Base-by-base conservation (phyloP, 2,113 vertebrate genomes). In the Noturus placidus region DNA sequence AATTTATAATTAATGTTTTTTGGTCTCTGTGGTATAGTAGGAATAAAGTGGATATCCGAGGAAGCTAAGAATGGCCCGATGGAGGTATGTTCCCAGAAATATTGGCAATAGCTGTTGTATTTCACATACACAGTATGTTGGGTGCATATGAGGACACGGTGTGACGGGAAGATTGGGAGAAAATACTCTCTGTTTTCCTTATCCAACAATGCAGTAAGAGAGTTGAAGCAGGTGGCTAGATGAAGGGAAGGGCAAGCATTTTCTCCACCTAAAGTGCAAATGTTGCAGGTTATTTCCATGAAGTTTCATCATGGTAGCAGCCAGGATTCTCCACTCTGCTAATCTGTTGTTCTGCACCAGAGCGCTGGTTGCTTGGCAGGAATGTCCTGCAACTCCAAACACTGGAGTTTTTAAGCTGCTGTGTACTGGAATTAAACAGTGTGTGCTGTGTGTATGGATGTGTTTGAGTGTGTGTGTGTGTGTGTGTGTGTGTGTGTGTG, bases 261-360 rank as follows among this genome's bases (percentile, higher is more conserved):
- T 87, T 83, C 87, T 83, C 63, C 72, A 87, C 83, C 90, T 82
- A 88, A 87, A 84, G 72, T 91, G 83, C 85, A 83, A 82, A 91
- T 88, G 87, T 93, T 93, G 91, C 92, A 86, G 86, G 84, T 85
- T 86, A 90, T 93, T 93, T 92, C 90, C 14, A 90, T 76, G 85
- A 91, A 89, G 90, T 94, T 93, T 93, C 93, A 93, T 94, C 94
- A 94, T 93, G 81, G 88, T 89, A 30, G 82, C 61, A 35, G 87
- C 81, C 61, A 87, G 89, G 85, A 89, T 82, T 89, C 84, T 67
- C 85, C 46, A 67, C 70, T 85, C 52, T 84, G 86, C 63, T 57
- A 89, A 89, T 90, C 85, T 91, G 84, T 50, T 76, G 72, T 61
- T 74, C 42, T 70, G 86, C 85, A 87, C 85, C 52, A 42, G 87